Conservation (phyloP, 2,113 vertebrate genomes). For the Hemiscyllium ocellatum region DNA sequence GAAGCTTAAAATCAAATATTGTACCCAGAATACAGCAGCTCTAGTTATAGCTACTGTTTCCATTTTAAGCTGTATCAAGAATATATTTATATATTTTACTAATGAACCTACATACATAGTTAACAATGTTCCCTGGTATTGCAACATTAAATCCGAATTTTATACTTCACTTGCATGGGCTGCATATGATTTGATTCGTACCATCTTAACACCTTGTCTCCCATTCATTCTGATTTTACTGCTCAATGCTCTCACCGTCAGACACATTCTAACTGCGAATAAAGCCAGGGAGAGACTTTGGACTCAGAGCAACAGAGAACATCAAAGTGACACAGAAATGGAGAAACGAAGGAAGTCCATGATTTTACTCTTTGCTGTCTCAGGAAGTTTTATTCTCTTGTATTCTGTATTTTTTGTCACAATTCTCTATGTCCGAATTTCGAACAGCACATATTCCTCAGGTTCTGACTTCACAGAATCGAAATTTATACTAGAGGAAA, state of each 20-base stretch:
- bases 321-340: background rate
- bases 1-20: background rate
- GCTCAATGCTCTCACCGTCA: too few relatives aligned
- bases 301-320: background rate
- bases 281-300: background rate
- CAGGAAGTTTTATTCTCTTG: background rate
- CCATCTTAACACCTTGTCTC: too few relatives aligned
- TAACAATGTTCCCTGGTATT: background rate
- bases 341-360: background rate
- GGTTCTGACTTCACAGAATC: background rate
- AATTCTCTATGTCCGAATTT: background rate
- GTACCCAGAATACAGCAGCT: background rate
- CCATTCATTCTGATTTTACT: too few relatives aligned
- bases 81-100: background rate
- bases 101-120: background rate
- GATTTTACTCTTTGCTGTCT: background rate
- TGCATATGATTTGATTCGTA: background rate
- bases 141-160: background rate
- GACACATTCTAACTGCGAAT: background rate
- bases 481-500: background rate
- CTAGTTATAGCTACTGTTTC: background rate
- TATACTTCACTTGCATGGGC: background rate
- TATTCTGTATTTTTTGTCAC: background rate
- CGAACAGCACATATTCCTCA: background rate
- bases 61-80: background rate